Base-by-base conservation (phyloP, 2,113 vertebrate genomes). In the Ceyx cyanopectus region DNA sequence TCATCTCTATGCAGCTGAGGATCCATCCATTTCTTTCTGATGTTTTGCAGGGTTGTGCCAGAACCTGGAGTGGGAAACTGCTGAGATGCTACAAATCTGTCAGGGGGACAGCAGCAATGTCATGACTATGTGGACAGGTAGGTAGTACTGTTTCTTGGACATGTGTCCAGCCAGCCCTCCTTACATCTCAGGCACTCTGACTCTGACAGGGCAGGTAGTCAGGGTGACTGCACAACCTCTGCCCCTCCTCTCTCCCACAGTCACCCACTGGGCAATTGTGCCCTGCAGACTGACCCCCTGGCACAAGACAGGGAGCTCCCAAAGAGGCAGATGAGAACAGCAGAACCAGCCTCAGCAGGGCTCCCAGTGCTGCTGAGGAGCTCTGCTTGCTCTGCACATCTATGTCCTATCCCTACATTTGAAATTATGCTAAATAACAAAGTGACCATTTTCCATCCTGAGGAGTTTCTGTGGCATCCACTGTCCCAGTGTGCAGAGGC, bases 351-450 rank as follows among this genome's bases (percentile, higher is more conserved):
- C 58, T 51, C 45, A 17, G 23, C 12, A 13, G 53, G 51, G 46
- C 43, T 57, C 19, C 1, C 6, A 5, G 54, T 12, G 40, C 57
- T 34, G 30, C 46, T 19, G 54, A 48, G 54, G 15, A 41, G 18
- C 6, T 46, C 46, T 5, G 60, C 51, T 10, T 22, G 7, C 6
- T 29, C 29, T n/a, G 23, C 43, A 12, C 48, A 24, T 62, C 11
- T 30, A 4, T 23, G 27, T 70, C 5, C 0, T 6, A 14, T 8
- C 0, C 0, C 40, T n/a, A 67, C 32, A 2, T 24, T n/a, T 23
- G 77, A 41, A 41, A 26, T 3, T 2, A 37, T 10, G 19, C 40
- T 41, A 7, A 79, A 67, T 10, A n/a, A 41, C 3, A 15, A 68
- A 29, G 17, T 0, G 7, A 24, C 53, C 4, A 0, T 62, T 67